phyloP scores from a whole-genome alignment of 2,797 vertebrate species.

The Thamnophis elegans region DNA sequence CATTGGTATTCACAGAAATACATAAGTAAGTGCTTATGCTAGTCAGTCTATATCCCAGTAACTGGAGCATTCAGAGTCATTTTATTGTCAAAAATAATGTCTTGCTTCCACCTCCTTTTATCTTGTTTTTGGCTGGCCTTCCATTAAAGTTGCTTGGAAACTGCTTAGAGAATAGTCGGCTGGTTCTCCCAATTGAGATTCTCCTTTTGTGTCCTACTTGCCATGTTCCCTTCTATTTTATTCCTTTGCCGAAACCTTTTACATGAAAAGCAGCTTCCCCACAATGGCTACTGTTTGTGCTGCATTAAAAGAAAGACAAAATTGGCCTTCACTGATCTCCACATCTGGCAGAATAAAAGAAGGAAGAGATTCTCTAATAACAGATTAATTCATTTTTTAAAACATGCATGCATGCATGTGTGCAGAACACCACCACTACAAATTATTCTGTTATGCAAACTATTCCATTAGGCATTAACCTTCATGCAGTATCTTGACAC shows the following conservation, averaged over 20 bases:
- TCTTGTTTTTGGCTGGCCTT: slow-evolving; percentile 85
- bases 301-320: slow-evolving; percentile 61
- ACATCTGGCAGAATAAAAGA: slow-evolving; percentile 57
- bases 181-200: slow-evolving; percentile 74
- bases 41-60: slow-evolving; percentile 65
- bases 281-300: slow-evolving; percentile 70
- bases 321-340: slow-evolving; percentile 34
- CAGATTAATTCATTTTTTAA: slow-evolving; percentile 53
- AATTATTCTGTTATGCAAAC: slow-evolving; percentile 12
- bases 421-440: slow-evolving; percentile 44
- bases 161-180: slow-evolving; percentile 80
- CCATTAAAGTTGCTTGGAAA: slow-evolving; percentile 98
- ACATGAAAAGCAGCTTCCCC: slow-evolving; percentile 61
- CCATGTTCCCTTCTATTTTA: slow-evolving; percentile 68
- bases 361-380: slow-evolving; percentile 50
- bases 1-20: slow-evolving; percentile 63
- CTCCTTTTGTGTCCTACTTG: slow-evolving; percentile 77
- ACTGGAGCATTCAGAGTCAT: slow-evolving; percentile 72
- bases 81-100: slow-evolving; percentile 76
- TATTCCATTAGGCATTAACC: background rate
- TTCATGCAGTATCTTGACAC: background rate
- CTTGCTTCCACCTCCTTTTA: slow-evolving; percentile 74
- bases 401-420: slow-evolving; percentile 34
- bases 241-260: slow-evolving; percentile 66
- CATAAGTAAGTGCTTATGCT: slow-evolving; percentile 65